phyloP scores from a whole-genome alignment of 2,797 vertebrate genomes.

The Dendrocincla tyrannina region DNA sequence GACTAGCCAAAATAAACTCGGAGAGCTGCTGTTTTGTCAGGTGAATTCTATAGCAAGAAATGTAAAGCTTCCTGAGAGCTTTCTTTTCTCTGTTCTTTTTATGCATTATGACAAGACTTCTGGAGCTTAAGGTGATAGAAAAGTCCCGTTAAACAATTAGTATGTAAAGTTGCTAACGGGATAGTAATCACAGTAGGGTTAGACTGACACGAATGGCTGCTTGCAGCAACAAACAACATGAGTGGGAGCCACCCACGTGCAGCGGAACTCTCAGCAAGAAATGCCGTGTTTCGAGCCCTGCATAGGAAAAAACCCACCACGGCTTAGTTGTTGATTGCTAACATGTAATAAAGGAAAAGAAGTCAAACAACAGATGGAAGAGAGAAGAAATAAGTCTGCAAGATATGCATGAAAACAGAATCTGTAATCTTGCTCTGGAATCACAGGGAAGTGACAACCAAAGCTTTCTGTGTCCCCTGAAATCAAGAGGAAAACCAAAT shows the following conservation, averaged over 20 bases:
- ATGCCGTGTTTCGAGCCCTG: background rate
- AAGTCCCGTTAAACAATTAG: background rate
- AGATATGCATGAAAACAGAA: background rate
- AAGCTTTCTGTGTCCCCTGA: background rate
- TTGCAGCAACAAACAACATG: background rate
- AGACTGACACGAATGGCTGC: background rate
- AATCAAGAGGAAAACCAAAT: background rate
- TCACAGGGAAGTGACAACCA: background rate
- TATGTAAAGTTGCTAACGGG: background rate
- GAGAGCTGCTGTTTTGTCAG: background rate
- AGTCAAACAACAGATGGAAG: background rate
- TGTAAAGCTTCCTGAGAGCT: background rate
- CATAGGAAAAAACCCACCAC: background rate
- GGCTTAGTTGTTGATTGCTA: background rate
- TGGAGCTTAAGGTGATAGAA: background rate
- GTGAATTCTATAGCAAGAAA: background rate
- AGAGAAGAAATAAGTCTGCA: background rate
- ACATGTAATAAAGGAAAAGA: background rate
- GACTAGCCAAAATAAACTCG: background rate
- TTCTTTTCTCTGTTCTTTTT: background rate
- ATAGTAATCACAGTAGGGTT: background rate
- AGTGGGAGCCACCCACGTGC: background rate
- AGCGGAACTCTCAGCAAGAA: fast-evolving
- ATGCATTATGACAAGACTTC: background rate
- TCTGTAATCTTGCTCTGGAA: background rate